Evolutionary conservation across 2,888 invertebrate species (phyloP).

Genomic region (Platerodrilus igneus): DNA sequence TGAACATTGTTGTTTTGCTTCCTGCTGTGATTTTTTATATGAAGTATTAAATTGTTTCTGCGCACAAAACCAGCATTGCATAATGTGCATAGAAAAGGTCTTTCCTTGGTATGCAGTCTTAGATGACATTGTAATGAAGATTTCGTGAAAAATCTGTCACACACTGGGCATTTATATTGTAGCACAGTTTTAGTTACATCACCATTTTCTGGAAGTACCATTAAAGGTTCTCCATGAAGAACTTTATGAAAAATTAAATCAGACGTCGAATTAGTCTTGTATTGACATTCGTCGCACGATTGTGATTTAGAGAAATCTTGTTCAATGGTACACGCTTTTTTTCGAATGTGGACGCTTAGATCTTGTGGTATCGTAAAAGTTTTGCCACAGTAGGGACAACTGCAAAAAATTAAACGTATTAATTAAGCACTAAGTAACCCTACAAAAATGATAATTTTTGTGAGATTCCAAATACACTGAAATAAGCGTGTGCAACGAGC

Average conservation of each 20-base stretch:
- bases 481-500: no score
- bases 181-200: slow-evolving; percentile 40
- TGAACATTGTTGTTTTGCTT: slow-evolving; percentile 23
- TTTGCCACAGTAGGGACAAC: slow-evolving; percentile 69
- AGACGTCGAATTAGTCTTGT: slow-evolving; percentile 60
- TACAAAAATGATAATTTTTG: no score
- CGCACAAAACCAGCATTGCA: slow-evolving; percentile 64
- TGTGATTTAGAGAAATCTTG: slow-evolving; percentile 26
- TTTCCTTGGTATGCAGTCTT: slow-evolving; percentile 69
- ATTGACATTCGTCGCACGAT: slow-evolving; percentile 59
- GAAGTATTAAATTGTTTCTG: slow-evolving; percentile 60
- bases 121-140: slow-evolving; percentile 65
- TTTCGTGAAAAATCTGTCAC: slow-evolving; percentile 61
- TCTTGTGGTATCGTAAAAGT: slow-evolving; percentile 69
- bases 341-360: slow-evolving; percentile 65
- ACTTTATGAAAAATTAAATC: slow-evolving; percentile 71
- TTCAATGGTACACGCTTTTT: slow-evolving; percentile 54
- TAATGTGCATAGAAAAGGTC: slow-evolving; percentile 60
- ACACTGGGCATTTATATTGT: slow-evolving; percentile 64
- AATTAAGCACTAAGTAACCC: slow-evolving; percentile 6
- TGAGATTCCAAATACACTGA: no score
- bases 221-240: slow-evolving; percentile 55
- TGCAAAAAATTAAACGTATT: slow-evolving; percentile 41
- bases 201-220: slow-evolving; percentile 37
- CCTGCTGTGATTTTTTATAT: slow-evolving; percentile 54